phyloP scores from a whole-genome alignment of 2,113 vertebrate species.

The Zosterops hypoxanthus region DNA sequence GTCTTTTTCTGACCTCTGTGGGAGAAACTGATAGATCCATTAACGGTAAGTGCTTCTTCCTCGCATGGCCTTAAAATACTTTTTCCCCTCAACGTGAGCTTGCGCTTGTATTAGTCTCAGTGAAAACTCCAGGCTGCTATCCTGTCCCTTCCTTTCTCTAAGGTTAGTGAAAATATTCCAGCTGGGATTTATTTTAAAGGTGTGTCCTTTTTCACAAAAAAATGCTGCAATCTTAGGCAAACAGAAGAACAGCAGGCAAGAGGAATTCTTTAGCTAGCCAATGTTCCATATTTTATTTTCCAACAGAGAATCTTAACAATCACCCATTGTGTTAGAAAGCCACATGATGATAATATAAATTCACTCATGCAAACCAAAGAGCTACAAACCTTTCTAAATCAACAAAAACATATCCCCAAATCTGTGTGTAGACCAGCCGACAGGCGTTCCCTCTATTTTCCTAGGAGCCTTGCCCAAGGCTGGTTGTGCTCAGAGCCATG shows the following conservation, averaged over 20 bases:
- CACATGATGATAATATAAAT: slow-evolving; percentile 68
- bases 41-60: neutral
- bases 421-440: neutral
- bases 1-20: neutral
- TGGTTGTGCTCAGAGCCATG: slow-evolving; percentile 36
- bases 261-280: slow-evolving; percentile 62
- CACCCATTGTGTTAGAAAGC: slow-evolving; percentile 58
- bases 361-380: slow-evolving; percentile 54
- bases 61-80: neutral
- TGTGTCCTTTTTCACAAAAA: slow-evolving; percentile 58
- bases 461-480: slow-evolving; percentile 42
- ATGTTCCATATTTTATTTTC: slow-evolving; percentile 65
- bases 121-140: neutral
- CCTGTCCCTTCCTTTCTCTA: neutral
- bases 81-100: neutral
- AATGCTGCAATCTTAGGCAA: slow-evolving; percentile 50
- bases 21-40: neutral
- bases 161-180: slow-evolving; percentile 45
- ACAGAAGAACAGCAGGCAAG: slow-evolving; percentile 66
- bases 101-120: neutral
- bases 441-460: slow-evolving; percentile 14
- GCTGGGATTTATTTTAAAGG: slow-evolving; percentile 62
- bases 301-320: slow-evolving; percentile 66
- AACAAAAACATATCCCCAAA: slow-evolving; percentile 52
- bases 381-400: slow-evolving; percentile 57